These are phyloP conservation scores for Drosophila biarmipes DNA, from an alignment of 1,140 invertebrate species.

Conservation along the genomic window DNA sequence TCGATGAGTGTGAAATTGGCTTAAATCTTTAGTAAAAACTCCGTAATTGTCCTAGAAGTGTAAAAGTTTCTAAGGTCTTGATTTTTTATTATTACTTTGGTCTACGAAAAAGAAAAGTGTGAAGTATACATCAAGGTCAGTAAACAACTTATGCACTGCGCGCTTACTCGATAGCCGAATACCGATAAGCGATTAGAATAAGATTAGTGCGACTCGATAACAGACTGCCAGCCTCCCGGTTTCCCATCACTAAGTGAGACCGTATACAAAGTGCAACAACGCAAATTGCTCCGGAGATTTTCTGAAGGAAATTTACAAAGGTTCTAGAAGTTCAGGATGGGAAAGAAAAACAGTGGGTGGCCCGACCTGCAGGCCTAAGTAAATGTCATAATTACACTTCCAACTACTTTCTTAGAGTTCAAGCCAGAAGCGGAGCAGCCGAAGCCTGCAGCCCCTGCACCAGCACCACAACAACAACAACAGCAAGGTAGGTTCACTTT, in stretches of 20 bases:
- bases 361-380: too few relatives aligned
- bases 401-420: conserved; percentile 10
- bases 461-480: conserved; percentile 13
- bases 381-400: not conserved
- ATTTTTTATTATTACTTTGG: too few relatives aligned
- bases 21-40: too few relatives aligned
- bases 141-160: not conserved
- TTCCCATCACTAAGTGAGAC: not conserved
- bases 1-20: too few relatives aligned
- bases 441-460: conserved; percentile 12
- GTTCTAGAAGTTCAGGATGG: conserved; percentile 12
- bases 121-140: too few relatives aligned
- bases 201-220: not conserved
- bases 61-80: too few relatives aligned
- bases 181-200: not conserved
- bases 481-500: conserved; percentile 21
- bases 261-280: not conserved
- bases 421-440: conserved; percentile 7
- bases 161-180: not conserved
- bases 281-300: not conserved
- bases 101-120: too few relatives aligned
- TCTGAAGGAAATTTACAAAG: not conserved
- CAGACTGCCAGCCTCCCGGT: not conserved
- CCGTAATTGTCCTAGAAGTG: too few relatives aligned
- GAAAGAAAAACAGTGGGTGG: conserved; percentile 52